Conservation (phyloP, 2,888 invertebrate genomes). For the Drosophila ustulata region DNA sequence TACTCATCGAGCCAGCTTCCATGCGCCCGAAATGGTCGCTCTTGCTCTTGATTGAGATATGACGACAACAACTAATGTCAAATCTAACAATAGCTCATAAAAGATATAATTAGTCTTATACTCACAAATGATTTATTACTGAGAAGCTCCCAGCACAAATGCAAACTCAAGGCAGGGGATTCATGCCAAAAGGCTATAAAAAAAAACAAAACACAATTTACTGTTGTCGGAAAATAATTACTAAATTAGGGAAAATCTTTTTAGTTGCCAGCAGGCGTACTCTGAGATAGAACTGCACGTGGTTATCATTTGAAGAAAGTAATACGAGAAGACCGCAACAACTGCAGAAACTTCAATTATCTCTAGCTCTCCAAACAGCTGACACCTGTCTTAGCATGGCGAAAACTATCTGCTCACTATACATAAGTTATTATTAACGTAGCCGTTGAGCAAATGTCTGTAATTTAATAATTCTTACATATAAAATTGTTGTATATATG, state of each 20-base stretch:
- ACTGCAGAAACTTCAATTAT: neutral
- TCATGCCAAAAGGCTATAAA: slow-evolving; percentile 4
- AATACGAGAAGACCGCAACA: neutral
- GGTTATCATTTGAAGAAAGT: neutral
- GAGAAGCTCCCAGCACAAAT: slow-evolving; percentile 2
- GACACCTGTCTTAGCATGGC: neutral
- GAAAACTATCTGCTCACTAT: neutral
- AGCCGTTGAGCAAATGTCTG: neutral
- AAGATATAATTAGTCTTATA: slow-evolving; percentile 16
- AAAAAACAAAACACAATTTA: neutral
- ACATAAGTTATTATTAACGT: no score
- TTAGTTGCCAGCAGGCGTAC: neutral
- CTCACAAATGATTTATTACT: slow-evolving; percentile 13
- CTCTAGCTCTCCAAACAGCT: neutral
- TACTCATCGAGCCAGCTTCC: slow-evolving; percentile 31
- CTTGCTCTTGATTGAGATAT: slow-evolving; percentile 23
- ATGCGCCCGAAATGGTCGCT: slow-evolving; percentile 23
- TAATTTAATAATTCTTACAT: neutral
- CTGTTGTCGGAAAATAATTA: slow-evolving; percentile 2
- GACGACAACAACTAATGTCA: slow-evolving; percentile 9
- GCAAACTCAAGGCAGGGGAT: neutral
- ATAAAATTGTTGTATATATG: neutral
- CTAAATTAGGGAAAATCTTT: slow-evolving; percentile 4
- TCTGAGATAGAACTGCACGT: neutral
- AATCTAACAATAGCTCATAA: slow-evolving; percentile 8